A percentile compares a stretch with the other conserved stretches of the same genome.
These are phyloP conservation scores for Aspidiotus rigidus DNA, from an alignment of 2,888 invertebrate genomes.

Conservation along the genomic window DNA sequence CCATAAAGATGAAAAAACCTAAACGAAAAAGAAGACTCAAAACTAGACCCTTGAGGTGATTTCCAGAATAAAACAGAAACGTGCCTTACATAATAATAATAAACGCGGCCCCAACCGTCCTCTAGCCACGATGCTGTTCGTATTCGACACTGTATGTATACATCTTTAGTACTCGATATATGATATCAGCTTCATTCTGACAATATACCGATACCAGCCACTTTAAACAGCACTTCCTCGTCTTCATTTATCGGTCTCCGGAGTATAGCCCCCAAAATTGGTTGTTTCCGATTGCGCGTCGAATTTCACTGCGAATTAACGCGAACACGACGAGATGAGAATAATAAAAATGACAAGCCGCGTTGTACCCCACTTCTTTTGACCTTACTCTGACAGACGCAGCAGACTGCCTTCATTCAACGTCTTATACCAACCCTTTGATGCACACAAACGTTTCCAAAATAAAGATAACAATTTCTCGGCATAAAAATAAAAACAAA, in stretches of 20 bases:
- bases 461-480: no score
- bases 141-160: constrained; percentile 31
- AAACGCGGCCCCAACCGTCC: constrained; percentile 6
- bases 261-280: constrained; percentile 32
- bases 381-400: no score
- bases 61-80: constrained; percentile 31
- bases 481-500: no score
- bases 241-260: constrained; percentile 33
- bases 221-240: constrained; percentile 27
- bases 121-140: constrained; percentile 29
- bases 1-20: constrained; percentile 14
- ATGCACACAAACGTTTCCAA: no score
- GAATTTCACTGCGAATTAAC: constrained; percentile 33
- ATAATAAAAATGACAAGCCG: constrained; percentile 29
- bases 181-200: constrained; percentile 29
- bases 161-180: constrained; percentile 30
- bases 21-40: constrained; percentile 27
- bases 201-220: constrained; percentile 31
- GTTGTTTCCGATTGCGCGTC: constrained; percentile 33
- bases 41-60: constrained; percentile 32
- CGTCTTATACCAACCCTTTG: no score
- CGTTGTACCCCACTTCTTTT: background rate
- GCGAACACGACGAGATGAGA: constrained; percentile 29
- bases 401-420: no score
- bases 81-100: constrained; percentile 27